phyloP scores from a whole-genome alignment of 2,797 vertebrate species.

The Poliocrania exsul region DNA sequence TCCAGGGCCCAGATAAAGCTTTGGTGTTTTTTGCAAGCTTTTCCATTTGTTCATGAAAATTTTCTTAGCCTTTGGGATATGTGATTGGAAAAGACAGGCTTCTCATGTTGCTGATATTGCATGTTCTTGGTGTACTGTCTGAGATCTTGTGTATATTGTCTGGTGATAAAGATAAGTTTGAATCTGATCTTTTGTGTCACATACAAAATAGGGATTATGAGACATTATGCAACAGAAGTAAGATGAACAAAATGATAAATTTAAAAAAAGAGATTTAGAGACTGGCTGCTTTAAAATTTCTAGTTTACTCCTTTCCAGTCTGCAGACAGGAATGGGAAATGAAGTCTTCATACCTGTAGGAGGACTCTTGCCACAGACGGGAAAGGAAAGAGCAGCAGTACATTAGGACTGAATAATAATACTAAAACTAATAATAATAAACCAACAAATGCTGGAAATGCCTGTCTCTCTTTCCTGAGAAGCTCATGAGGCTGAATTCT shows the following conservation, averaged over 20 bases:
- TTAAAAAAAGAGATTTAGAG: background rate
- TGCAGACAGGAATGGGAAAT: background rate
- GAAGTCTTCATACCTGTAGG: background rate
- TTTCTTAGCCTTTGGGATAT: background rate
- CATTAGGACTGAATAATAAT: background rate
- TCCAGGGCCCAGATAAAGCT: background rate
- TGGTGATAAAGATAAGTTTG: background rate
- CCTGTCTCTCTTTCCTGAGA: background rate
- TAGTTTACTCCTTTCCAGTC: background rate
- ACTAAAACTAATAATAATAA: background rate
- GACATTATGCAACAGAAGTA: background rate
- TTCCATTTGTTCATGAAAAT: background rate
- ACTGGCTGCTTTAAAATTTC: background rate
- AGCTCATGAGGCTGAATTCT: background rate
- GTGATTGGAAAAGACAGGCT: background rate
- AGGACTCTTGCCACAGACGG: background rate
- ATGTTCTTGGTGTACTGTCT: background rate
- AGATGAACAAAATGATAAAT: background rate
- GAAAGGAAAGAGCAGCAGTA: background rate
- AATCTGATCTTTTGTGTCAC: background rate
- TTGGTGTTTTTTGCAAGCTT: background rate
- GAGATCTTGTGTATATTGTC: background rate
- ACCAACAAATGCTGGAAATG: background rate
- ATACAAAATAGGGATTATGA: background rate
- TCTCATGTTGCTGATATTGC: background rate